Evolutionary conservation across 2,888 invertebrate species (phyloP), one percentile per base, ranked within the genome.

Genomic region (Agapostemon virescens): DNA sequence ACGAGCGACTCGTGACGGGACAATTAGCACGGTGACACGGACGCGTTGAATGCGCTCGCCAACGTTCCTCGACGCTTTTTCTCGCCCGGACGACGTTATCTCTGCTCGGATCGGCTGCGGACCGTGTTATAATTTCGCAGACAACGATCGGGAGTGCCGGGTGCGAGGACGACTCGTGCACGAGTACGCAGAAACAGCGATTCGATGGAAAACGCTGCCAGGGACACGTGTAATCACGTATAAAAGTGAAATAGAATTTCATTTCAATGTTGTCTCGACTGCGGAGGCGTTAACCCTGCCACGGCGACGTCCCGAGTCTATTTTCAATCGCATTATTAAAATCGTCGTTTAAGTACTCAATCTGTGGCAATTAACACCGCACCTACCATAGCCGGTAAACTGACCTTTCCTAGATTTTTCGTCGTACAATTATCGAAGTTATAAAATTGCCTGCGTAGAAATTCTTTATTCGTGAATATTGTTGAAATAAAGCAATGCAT

Each of bases 201-300:
- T 36, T 38, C 26, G n/a, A 17, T 17, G 58, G 33, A 55, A 55
- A 55, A 23, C 23, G 26, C 23, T 55, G 26, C 15, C 15, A 15
- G 15, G 6, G 6, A 55, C 26, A 23, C 1, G 77, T 72, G 61
- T 58, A 26, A 40, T 58, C 55, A 33, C 58, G 36, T 58, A 85
- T 84, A 84, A 87, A 86, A 74, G 49, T 52, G 79, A 79, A 86
- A 86, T 86, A 30, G 55, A 86, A 78, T 87, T 82, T 77, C 79
- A 69, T 79, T 79, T 78, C 79, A 69, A 82, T 84, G 87, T 82
- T 80, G 64, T 64, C 71, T 74, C 38, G 0, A n/a, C 1, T 4
- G 49, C n/a, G 11, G 2, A 11, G n/a, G 45, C n/a, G 17, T 20
- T 7, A 45, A 49, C n/a, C n/a, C n/a, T n/a, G n/a, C n/a, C n/a